phyloP scores from a whole-genome alignment of 2,888 invertebrate species.

The Tinea pellionella region DNA sequence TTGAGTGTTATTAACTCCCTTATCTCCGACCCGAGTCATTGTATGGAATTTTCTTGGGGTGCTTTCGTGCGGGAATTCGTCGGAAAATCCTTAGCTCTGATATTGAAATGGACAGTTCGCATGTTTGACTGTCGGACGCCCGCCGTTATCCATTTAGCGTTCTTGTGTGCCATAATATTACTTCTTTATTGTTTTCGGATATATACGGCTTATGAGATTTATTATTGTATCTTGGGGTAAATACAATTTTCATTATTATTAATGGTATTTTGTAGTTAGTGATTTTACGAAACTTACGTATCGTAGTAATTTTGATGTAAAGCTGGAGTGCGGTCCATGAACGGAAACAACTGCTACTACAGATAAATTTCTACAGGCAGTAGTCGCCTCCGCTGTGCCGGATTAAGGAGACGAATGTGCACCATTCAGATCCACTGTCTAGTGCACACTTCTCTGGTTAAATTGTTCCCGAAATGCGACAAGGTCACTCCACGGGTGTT shows the following conservation, averaged over 20 bases:
- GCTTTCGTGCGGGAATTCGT: slow-evolving; percentile 39
- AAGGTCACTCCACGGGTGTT: too few species aligned
- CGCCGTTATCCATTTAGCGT: slow-evolving; percentile 6
- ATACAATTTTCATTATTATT: not conserved
- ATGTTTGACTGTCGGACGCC: slow-evolving; percentile 20
- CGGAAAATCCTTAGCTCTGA: slow-evolving; percentile 18
- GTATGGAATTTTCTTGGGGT: slow-evolving; percentile 24
- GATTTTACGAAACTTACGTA: too few species aligned
- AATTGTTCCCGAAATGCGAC: too few species aligned
- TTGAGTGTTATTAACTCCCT: slow-evolving; percentile 26
- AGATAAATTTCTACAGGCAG: too few species aligned
- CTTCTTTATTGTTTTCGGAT: slow-evolving; percentile 1
- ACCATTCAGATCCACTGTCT: too few species aligned
- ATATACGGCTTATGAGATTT: slow-evolving; percentile 6
- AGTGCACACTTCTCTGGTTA: too few species aligned
- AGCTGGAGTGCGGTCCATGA: too few species aligned
- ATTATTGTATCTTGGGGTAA: slow-evolving; percentile 4
- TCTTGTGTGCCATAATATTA: slow-evolving; percentile 7
- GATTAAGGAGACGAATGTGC: too few species aligned
- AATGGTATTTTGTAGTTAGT: not conserved
- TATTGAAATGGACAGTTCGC: slow-evolving; percentile 25
- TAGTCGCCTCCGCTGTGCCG: too few species aligned
- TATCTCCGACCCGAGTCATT: slow-evolving; percentile 29
- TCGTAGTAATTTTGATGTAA: too few species aligned
- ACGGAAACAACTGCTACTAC: too few species aligned